Percentiles rank a stretch among this genome's conserved stretches.
phyloP scores from a whole-genome alignment of 2,113 vertebrate genomes.

The Scomber japonicus region DNA sequence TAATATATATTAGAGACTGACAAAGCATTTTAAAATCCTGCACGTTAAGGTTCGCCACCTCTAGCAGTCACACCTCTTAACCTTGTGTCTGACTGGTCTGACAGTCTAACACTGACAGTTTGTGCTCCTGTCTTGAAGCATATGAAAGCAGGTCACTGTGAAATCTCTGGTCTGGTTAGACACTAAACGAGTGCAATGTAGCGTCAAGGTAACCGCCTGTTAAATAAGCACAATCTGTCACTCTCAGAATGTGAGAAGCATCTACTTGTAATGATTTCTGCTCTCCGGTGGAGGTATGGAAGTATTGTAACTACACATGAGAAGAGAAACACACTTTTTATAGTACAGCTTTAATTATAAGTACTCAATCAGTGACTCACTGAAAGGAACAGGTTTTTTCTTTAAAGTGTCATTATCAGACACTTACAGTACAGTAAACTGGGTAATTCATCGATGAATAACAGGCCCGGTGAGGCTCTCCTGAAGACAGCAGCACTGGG shows the following conservation, averaged over 20 bases:
- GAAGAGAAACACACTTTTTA: constrained; percentile 6
- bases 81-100: constrained; percentile 1
- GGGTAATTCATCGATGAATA: constrained; percentile 38
- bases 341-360: not conserved
- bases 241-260: constrained; percentile 11
- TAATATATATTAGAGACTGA: constrained; percentile 37
- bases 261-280: constrained; percentile 4
- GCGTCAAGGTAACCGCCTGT: constrained; percentile 44
- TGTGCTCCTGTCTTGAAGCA: constrained; percentile 8
- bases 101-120: constrained; percentile 29
- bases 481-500: constrained; percentile 44
- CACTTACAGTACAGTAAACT: constrained; percentile 23
- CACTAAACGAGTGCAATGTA: constrained; percentile 53
- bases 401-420: constrained; percentile 16
- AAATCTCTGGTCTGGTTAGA: constrained; percentile 49
- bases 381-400: not conserved
- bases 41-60: constrained; percentile 38
- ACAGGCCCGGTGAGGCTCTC: constrained; percentile 33
- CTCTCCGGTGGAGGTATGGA: not conserved
- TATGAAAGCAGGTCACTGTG: constrained; percentile 68
- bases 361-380: constrained; percentile 17
- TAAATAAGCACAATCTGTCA: constrained; percentile 58
- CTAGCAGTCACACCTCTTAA: constrained; percentile 31
- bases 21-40: constrained; percentile 30
- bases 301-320: not conserved